Conservation (phyloP, 2,888 invertebrate genomes). For the Poecilobothrus nobilitatus region DNA sequence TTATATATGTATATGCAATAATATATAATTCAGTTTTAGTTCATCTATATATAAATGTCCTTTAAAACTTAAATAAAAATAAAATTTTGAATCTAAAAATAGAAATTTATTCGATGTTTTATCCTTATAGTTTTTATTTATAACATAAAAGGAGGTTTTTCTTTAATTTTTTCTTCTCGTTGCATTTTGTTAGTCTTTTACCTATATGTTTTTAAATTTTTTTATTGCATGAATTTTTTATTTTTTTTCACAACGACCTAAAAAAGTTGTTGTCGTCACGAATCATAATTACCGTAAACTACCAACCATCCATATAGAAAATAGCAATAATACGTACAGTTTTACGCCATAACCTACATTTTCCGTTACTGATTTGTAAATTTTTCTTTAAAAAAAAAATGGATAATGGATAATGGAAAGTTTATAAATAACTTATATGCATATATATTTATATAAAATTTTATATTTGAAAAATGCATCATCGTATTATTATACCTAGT, state of each 20-base stretch:
- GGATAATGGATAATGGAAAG: too few relatives aligned
- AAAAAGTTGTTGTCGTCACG: not conserved
- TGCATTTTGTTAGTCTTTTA: too few relatives aligned
- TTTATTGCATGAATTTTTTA: too few relatives aligned
- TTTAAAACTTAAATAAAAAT: not conserved
- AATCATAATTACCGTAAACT: not conserved
- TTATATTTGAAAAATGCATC: too few relatives aligned
- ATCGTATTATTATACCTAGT: too few relatives aligned
- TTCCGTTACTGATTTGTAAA: not conserved
- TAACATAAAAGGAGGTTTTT: too few relatives aligned
- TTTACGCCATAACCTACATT: constrained; percentile 3
- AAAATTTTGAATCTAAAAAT: not conserved
- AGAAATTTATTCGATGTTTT: not conserved
- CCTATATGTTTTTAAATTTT: too few relatives aligned
- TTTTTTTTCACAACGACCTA: too few relatives aligned
- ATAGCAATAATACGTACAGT: not conserved
- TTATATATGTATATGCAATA: not conserved
- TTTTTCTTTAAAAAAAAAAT: too few relatives aligned
- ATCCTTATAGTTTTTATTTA: too few relatives aligned
- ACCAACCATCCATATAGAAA: not conserved
- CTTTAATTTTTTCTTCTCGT: not conserved
- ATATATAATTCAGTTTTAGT: not conserved
- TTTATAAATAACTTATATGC: too few relatives aligned
- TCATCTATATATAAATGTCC: constrained; percentile 3
- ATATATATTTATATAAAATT: too few relatives aligned